Conservation (phyloP, 2,113 vertebrate genomes). For the Calidris pygmaea region DNA sequence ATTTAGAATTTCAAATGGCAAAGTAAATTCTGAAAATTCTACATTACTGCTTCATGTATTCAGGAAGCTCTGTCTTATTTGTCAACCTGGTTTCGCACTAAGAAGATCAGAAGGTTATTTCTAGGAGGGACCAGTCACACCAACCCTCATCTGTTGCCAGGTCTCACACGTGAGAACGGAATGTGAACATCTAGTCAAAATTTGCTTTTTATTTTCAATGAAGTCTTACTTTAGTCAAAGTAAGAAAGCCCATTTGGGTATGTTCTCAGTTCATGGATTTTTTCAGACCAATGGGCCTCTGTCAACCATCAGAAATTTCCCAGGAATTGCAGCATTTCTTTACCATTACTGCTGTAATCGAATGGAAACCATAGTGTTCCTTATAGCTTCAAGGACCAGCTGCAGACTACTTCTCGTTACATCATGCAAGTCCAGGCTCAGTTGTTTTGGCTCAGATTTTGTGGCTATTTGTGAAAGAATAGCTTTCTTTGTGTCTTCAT, state of each 20-base stretch:
- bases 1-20: constrained; percentile 3
- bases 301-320: not conserved
- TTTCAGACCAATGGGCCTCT: not conserved
- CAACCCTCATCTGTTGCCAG: not conserved
- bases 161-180: not conserved
- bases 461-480: not conserved
- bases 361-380: not conserved
- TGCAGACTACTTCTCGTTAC: not conserved
- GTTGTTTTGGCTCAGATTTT: not conserved
- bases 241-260: not conserved
- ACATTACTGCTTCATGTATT: not conserved
- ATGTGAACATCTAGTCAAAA: not conserved
- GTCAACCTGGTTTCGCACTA: not conserved
- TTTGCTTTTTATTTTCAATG: not conserved
- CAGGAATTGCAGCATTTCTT: not conserved
- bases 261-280: not conserved
- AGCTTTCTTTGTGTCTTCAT: not conserved
- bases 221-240: not conserved
- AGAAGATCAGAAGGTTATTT: not conserved
- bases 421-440: not conserved
- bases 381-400: not conserved
- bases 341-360: not conserved
- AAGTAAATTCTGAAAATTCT: not conserved
- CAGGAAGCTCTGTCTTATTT: not conserved
- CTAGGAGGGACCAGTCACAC: not conserved